Evolutionary conservation across 2,113 vertebrate species (phyloP).

Genomic region (Pica pica): DNA sequence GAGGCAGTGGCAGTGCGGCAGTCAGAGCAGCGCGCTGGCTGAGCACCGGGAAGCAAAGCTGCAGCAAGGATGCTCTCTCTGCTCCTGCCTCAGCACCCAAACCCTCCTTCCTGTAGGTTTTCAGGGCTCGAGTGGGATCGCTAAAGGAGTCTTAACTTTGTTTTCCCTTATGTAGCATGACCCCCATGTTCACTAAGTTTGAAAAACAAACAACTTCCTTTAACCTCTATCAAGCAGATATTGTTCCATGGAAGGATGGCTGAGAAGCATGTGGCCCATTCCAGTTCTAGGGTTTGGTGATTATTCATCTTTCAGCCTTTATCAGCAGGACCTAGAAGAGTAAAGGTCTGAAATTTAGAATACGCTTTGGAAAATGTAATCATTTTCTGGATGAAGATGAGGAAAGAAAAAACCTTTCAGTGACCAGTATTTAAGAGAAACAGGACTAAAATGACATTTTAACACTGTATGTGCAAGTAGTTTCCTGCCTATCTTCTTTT

Average conservation of each 20-base stretch:
- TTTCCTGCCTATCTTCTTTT: neutral
- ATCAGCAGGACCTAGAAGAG: neutral
- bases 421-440: neutral
- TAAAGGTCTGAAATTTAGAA: neutral
- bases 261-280: neutral
- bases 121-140: neutral
- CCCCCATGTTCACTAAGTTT: neutral
- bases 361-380: neutral
- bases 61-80: neutral
- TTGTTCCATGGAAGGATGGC: neutral
- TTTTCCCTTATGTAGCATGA: neutral
- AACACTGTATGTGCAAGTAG: neutral
- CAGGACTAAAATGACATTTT: neutral
- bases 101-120: neutral
- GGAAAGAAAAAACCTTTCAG: neutral
- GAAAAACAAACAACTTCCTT: neutral
- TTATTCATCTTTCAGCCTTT: neutral
- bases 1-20: neutral
- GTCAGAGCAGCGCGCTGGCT: rapidly evolving
- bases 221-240: too few relatives aligned
- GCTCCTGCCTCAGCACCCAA: neutral
- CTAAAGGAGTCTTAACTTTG: neutral
- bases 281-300: neutral
- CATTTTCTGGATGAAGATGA: neutral
- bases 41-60: neutral